Base-by-base conservation (phyloP, 2,113 vertebrate species). In the Rhabdornis inornatus region DNA sequence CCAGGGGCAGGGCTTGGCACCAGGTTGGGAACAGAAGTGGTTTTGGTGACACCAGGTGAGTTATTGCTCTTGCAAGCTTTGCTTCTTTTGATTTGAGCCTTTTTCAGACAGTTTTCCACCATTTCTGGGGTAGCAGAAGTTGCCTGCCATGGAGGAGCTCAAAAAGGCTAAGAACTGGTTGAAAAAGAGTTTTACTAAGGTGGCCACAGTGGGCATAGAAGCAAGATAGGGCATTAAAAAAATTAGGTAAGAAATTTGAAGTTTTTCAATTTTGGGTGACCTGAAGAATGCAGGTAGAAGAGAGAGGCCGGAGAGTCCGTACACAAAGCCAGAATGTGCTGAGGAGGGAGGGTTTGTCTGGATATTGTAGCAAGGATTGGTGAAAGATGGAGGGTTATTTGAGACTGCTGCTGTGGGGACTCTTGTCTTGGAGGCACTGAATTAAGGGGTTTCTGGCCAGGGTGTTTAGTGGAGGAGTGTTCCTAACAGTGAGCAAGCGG, bases 401-500 rank as follows among this genome's bases (percentile, higher is more conserved):
- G 11, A 69, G 86, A 81, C 50, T 44, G 11, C n/a, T 80, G 59
- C 30, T 89, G 55, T 44, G 52, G 50, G 31, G 60, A 35, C 31
- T 63, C 28, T 50, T 63, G 42, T 81, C 71, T 70, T 2, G 3
- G 52, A 90, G 83, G 55, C 75, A 63, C 68, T 66, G 92, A 83
- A 39, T 70, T 39, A 56, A 37, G 56, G 87, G 39, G 4, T 69
- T 95, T 90, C 76, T 96, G 86, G 65, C 69, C 65, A 53, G 79
- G 83, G 79, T 92, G 88, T 92, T 96, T 82, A 83, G 89, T 65
- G 75, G 59, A 45, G 90, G 47, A 60, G 63, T 21, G 68, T 81
- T 96, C 68, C 5, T 63, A 61, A 35, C 76, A 90, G 80, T 33
- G 35, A 94, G 69, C 77, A 69, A 93, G 83, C 65, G 65, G 93